Conservation (phyloP, 2,797 vertebrate genomes). For the Danio choprae region DNA sequence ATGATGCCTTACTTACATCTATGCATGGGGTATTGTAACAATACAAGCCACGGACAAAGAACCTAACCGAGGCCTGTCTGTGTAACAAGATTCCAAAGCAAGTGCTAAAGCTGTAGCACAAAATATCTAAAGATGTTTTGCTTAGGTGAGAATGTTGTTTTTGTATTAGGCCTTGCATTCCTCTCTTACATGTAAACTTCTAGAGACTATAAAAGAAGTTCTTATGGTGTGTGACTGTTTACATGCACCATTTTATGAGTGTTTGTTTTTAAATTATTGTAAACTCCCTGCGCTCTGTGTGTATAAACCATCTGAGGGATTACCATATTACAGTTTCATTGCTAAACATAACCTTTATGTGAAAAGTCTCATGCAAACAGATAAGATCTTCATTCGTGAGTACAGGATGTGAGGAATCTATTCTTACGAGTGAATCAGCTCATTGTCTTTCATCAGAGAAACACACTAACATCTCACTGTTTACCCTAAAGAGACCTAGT, state of each 20-base stretch:
- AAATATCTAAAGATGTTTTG: conserved; percentile 29
- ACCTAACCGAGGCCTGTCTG: not conserved
- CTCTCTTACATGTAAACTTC: not conserved
- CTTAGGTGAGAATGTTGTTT: not conserved
- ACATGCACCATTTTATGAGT: not conserved
- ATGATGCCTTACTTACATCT: not conserved
- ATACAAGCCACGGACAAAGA: not conserved
- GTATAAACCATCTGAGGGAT: conserved; percentile 7
- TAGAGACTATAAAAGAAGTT: conserved; percentile 14
- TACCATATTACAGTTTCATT: not conserved
- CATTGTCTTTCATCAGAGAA: conserved; percentile 20
- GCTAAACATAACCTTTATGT: conserved; percentile 40
- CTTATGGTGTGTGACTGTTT: conserved; percentile 12
- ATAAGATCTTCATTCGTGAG: not conserved
- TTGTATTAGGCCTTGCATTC: conserved; percentile 27
- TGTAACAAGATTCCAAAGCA: not conserved
- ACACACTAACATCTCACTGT: conserved; percentile 31
- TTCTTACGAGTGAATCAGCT: conserved; percentile 37
- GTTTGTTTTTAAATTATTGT: conserved; percentile 17
- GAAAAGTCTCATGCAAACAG: conserved; percentile 11
- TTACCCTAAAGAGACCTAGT: conserved; percentile 21
- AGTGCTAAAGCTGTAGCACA: not conserved
- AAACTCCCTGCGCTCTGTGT: not conserved
- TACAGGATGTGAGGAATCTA: conserved; percentile 40
- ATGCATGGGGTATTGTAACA: not conserved